Conservation (phyloP, 2,888 invertebrate genomes). For the Cephus runcator region DNA sequence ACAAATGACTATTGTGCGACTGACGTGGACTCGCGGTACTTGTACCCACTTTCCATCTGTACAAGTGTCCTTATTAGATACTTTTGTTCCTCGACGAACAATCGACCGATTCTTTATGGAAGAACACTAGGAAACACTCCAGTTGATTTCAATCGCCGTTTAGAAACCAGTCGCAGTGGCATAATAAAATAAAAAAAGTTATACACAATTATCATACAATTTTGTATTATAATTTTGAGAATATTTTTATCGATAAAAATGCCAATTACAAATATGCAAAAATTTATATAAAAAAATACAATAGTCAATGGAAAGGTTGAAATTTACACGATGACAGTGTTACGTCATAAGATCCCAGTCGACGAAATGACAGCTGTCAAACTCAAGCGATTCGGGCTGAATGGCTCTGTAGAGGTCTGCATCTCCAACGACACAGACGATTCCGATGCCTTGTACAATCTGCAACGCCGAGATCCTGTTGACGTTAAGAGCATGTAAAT, state of each 20-base stretch:
- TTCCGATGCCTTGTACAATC: background rate
- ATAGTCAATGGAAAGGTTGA: too few species aligned
- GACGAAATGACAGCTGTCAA: too few species aligned
- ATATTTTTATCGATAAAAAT: background rate
- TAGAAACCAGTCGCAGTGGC: background rate
- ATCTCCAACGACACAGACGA: background rate
- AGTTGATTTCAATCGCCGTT: background rate
- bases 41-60: background rate
- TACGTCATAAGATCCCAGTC: too few species aligned
- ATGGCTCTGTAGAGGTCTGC: background rate
- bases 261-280: background rate
- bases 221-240: background rate
- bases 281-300: too few species aligned
- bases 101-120: background rate
- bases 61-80: background rate
- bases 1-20: background rate
- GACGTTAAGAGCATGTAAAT: background rate
- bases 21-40: background rate
- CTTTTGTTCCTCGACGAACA: background rate
- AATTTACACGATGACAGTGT: too few species aligned
- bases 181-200: too few species aligned
- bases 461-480: background rate
- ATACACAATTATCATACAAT: too few species aligned
- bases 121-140: background rate
- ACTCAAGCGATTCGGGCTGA: background rate